Conservation (phyloP, 2,113 vertebrate species). For the Anhinga rufa region DNA sequence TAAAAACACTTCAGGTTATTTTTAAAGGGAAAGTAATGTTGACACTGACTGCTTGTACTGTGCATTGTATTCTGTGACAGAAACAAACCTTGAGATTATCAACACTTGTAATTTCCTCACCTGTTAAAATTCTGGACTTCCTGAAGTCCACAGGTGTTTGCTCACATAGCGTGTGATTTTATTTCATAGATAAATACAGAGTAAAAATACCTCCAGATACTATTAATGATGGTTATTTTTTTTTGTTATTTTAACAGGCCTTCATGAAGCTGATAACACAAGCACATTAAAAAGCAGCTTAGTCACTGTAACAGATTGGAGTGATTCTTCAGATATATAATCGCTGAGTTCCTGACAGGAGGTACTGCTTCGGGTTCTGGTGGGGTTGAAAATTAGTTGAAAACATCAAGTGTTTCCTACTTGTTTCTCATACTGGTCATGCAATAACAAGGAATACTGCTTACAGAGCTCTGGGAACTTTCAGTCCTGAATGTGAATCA, state of each 20-base stretch:
- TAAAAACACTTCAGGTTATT: not conserved
- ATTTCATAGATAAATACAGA: not conserved
- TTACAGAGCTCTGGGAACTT: slow-evolving; percentile 18
- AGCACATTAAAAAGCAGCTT: slow-evolving; percentile 87
- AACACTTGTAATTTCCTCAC: not conserved
- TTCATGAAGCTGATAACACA: slow-evolving; percentile 77
- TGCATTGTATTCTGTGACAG: not conserved
- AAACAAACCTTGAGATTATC: not conserved
- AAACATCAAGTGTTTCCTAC: not conserved
- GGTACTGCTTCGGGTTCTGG: not conserved
- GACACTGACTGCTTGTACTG: not conserved
- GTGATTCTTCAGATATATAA: slow-evolving; percentile 80
- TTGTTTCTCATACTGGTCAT: not conserved
- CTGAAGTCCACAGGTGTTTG: not conserved
- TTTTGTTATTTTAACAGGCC: slow-evolving; percentile 65
- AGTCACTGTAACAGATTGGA: slow-evolving; percentile 83
- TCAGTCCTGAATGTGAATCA: not conserved
- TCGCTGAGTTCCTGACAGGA: not conserved
- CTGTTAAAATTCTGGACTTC: not conserved
- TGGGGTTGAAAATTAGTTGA: not conserved
- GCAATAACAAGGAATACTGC: not conserved
- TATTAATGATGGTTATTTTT: not conserved
- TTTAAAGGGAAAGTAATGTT: not conserved
- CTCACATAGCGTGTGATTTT: not conserved
- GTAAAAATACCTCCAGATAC: not conserved